phyloP scores from a whole-genome alignment of 2,888 invertebrate species.

The Ormia ochracea region DNA sequence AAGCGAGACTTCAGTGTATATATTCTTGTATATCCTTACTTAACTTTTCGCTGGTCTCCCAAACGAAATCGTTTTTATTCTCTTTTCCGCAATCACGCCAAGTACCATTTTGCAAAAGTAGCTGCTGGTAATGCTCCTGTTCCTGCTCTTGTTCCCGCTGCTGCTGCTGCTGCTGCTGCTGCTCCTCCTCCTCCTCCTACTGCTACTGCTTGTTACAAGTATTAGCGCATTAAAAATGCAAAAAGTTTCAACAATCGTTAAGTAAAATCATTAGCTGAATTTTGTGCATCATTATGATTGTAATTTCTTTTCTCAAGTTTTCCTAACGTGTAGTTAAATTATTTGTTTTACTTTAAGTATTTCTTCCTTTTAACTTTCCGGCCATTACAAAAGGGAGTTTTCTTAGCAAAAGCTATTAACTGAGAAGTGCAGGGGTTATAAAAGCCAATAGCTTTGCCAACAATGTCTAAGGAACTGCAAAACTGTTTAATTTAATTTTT shows the following conservation, averaged over 20 bases:
- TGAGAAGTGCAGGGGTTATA: background rate
- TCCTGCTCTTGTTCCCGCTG: too few species aligned
- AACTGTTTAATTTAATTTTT: background rate
- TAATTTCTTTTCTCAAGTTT: constrained; percentile 20
- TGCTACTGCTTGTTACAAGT: too few species aligned
- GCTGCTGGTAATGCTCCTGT: too few species aligned
- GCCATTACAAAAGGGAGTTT: background rate
- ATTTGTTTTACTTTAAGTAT: constrained; percentile 16
- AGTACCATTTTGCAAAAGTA: background rate
- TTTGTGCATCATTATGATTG: constrained; percentile 38
- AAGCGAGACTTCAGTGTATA: background rate
- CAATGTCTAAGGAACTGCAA: background rate
- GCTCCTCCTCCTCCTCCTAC: too few species aligned
- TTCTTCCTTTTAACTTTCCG: background rate
- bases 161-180: too few species aligned
- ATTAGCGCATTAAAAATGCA: constrained; percentile 35
- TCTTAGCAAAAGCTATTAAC: background rate
- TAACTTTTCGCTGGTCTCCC: background rate
- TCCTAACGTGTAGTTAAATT: background rate
- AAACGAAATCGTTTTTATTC: background rate
- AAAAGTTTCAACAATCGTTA: constrained; percentile 47
- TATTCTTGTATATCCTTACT: background rate
- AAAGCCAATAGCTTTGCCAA: background rate
- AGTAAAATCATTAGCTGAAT: constrained; percentile 49
- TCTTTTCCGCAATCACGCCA: background rate